phyloP scores from a whole-genome alignment of 2,797 vertebrate species.

The Epinephelus malabaricus region DNA sequence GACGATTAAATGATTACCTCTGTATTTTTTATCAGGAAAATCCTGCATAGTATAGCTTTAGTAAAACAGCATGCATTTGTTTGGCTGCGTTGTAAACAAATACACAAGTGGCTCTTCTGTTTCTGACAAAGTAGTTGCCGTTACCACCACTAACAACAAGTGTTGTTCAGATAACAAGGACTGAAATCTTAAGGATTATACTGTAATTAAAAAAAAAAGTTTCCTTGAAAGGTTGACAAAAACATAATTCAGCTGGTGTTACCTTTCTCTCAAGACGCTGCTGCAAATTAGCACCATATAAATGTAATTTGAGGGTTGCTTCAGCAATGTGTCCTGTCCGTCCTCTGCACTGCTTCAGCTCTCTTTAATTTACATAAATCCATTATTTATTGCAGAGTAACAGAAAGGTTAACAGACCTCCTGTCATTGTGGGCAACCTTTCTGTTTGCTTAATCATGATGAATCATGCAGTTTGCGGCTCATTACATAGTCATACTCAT shows the following conservation, averaged over 20 bases:
- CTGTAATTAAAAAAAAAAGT: background rate
- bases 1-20: too few relatives aligned
- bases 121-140: too few relatives aligned
- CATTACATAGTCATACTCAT: constrained; percentile 21
- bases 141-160: too few relatives aligned
- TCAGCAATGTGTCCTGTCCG: background rate
- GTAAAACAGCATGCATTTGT: too few relatives aligned
- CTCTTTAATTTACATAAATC: constrained; percentile 17
- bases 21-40: too few relatives aligned
- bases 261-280: background rate
- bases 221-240: background rate
- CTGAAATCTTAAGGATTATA: background rate
- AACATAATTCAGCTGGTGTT: background rate
- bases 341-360: background rate
- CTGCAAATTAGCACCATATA: background rate
- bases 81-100: too few relatives aligned
- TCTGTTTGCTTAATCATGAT: constrained; percentile 30
- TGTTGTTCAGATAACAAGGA: too few relatives aligned
- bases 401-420: background rate
- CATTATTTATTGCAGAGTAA: constrained; percentile 1
- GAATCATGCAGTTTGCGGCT: constrained; percentile 29
- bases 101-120: too few relatives aligned
- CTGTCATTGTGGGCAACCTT: background rate
- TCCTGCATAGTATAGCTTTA: too few relatives aligned
- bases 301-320: background rate